These are phyloP conservation scores for Gonatopus flavifemur DNA, from an alignment of 1,140 invertebrate genomes.

Conservation along the genomic window DNA sequence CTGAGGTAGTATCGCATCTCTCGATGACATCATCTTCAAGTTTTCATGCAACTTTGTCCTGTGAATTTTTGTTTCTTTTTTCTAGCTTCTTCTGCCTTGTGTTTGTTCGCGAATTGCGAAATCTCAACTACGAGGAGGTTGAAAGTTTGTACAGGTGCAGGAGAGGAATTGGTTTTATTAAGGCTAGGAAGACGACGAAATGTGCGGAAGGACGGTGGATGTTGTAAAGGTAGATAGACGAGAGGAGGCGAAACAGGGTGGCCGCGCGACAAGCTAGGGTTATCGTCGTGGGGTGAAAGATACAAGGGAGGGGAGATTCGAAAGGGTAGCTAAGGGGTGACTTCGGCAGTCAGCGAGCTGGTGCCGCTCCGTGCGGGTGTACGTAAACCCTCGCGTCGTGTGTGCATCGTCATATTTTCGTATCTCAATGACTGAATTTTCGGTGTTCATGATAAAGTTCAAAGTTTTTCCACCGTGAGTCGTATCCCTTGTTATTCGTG, in stretches of 20 bases:
- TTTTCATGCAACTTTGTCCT: too few relatives aligned
- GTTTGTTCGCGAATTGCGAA: too few relatives aligned
- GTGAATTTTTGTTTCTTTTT: too few relatives aligned
- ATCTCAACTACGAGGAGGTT: background rate
- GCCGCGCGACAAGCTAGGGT: conserved; percentile 26
- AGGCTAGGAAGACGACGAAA: too few relatives aligned
- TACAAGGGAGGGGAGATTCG: conserved; percentile 42
- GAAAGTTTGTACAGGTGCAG: conserved; percentile 20
- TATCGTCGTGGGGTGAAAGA: conserved; percentile 36
- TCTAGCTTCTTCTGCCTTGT: too few relatives aligned
- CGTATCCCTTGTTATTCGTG: too few relatives aligned
- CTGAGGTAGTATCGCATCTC: too few relatives aligned
- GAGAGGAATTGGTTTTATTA: conserved; percentile 25
- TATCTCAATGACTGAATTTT: too few relatives aligned
- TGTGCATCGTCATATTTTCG: background rate
- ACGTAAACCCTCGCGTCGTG: conserved; percentile 11
- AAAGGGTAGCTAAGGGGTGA: conserved; percentile 49
- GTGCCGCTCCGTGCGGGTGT: conserved; percentile 45
- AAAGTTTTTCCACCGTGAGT: too few relatives aligned
- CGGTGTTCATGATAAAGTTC: too few relatives aligned
- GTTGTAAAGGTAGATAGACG: conserved; percentile 21
- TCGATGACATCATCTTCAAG: too few relatives aligned
- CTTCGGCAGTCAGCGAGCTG: conserved; percentile 50
- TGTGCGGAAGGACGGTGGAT: conserved; percentile 14
- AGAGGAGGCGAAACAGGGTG: conserved; percentile 23